phyloP scores from a whole-genome alignment of 2,797 vertebrate species.

The Oreochromis grahami region DNA sequence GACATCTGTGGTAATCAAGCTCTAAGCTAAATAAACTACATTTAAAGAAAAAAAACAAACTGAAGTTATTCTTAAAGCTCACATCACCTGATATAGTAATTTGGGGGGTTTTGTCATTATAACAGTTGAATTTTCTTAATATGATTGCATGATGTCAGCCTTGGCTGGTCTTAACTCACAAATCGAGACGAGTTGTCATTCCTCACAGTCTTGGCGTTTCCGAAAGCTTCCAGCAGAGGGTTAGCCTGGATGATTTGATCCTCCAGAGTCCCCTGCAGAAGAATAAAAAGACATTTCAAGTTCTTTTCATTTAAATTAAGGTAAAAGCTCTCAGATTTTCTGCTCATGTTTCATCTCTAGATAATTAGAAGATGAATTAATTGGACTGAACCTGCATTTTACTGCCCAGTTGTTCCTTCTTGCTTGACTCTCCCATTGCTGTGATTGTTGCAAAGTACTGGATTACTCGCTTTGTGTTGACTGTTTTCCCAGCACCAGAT shows the following conservation, averaged over 20 bases:
- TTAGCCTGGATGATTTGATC: not conserved
- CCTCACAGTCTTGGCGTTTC: not conserved
- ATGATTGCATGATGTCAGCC: not conserved
- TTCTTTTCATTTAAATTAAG: not conserved
- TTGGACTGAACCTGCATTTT: constrained; percentile 35
- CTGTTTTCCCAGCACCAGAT: constrained; percentile 73
- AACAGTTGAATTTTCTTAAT: not conserved
- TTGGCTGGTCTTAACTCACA: not conserved
- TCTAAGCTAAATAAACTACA: not conserved
- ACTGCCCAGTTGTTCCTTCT: constrained; percentile 49
- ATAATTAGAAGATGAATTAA: not conserved
- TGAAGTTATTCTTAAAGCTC: not conserved
- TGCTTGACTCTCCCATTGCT: constrained; percentile 45
- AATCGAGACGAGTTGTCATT: not conserved
- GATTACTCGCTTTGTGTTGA: constrained; percentile 73
- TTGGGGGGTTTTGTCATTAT: accelerated
- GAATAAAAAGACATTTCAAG: not conserved
- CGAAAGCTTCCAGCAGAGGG: not conserved
- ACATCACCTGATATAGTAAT: not conserved
- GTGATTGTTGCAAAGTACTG: constrained; percentile 73
- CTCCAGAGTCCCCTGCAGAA: not conserved
- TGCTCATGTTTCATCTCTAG: not conserved
- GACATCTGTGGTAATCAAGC: not conserved
- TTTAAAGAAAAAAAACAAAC: not conserved
- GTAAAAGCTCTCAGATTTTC: not conserved